phyloP scores from a whole-genome alignment of 2,113 vertebrate species.

The Scolopax mira region DNA sequence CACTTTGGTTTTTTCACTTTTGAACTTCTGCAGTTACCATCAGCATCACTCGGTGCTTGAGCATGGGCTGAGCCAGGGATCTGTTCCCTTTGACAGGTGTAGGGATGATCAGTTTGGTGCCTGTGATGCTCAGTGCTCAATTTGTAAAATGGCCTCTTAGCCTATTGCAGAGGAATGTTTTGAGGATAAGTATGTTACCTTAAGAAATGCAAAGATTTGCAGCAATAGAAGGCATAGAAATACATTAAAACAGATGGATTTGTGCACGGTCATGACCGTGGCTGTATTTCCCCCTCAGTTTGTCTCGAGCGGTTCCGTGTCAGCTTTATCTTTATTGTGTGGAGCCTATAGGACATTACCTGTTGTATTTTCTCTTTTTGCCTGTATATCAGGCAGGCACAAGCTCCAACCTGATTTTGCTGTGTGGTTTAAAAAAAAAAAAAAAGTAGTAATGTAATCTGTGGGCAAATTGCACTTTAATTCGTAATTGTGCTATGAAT shows the following conservation, averaged over 20 bases:
- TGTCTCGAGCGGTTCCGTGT: not conserved
- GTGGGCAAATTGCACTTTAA: constrained; percentile 86
- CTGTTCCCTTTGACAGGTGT: not conserved
- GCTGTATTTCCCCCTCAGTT: not conserved
- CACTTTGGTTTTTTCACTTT: not conserved
- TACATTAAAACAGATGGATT: not conserved
- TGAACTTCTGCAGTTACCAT: not conserved
- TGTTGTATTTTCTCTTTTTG: constrained; percentile 26
- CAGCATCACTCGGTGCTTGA: not conserved
- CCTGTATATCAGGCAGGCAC: not conserved
- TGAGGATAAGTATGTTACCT: not conserved
- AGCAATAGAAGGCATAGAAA: not conserved
- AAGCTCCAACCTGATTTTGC: constrained; percentile 63
- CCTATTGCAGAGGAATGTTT: not conserved
- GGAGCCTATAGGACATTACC: not conserved
- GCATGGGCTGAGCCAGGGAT: not conserved
- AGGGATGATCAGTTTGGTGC: not conserved
- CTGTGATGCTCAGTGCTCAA: not conserved
- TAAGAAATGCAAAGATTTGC: not conserved
- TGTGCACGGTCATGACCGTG: not conserved
- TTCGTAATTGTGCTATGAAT: constrained; percentile 75
- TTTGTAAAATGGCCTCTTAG: not conserved
- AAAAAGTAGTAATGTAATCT: constrained; percentile 77
- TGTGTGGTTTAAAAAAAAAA: constrained; percentile 49
- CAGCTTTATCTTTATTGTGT: not conserved